Percentiles rank a stretch among this genome's conserved stretches.
These are phyloP conservation scores for Xiphorhynchus elegans DNA, from an alignment of 2,113 vertebrate genomes.

Conservation along the genomic window DNA sequence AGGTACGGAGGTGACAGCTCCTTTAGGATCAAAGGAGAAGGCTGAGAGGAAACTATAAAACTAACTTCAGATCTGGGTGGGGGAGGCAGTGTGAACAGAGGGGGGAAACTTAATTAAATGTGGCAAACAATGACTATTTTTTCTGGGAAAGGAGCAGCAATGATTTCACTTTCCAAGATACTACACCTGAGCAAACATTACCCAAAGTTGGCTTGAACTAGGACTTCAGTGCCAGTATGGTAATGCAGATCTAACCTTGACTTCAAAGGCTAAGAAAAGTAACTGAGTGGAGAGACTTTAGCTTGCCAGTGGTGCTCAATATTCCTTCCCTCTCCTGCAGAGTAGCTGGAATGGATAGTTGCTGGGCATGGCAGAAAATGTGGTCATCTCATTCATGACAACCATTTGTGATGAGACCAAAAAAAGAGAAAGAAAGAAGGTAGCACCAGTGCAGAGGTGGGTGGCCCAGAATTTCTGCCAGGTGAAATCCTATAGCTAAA, in stretches of 20 bases:
- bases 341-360: neutral
- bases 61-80: conserved; percentile 26
- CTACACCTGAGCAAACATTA: conserved; percentile 65
- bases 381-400: neutral
- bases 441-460: neutral
- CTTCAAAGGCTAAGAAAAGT: conserved; percentile 1
- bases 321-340: neutral
- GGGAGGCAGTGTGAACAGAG: conserved; percentile 12
- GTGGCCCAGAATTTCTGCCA: neutral
- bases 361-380: neutral
- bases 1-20: conserved; percentile 54
- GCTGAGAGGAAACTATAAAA: conserved; percentile 63
- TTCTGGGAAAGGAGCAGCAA: neutral
- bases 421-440: neutral
- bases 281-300: neutral
- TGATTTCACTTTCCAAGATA: conserved; percentile 53
- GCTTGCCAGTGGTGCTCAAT: neutral
- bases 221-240: neutral
- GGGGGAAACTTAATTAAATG: conserved; percentile 57
- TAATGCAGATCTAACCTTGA: neutral
- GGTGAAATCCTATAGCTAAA: neutral
- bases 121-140: conserved; percentile 59
- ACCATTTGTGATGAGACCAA: neutral
- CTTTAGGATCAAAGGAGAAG: conserved; percentile 56
- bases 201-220: conserved; percentile 26